Evolutionary conservation across 2,113 vertebrate species (phyloP), one percentile per base, ranked within the genome.

Genomic region (Rhodinocichla rosea): DNA sequence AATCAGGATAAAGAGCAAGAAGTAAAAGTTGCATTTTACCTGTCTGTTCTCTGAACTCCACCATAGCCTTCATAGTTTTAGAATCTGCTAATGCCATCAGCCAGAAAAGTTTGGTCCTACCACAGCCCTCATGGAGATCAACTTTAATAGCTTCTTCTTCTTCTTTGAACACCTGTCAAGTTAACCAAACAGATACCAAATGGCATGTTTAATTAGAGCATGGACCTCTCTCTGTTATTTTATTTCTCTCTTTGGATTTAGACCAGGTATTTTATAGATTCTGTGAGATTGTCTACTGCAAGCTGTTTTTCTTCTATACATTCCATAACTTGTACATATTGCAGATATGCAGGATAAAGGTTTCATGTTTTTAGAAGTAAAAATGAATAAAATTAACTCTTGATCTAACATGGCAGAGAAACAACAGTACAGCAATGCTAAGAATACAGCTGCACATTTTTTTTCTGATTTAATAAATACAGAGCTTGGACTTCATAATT

Each of bases 31-130:
- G 64, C 68, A 39, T 86, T 92, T 98, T 98, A 99, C 99, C 99
- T 97, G 99, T 99, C 94, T 99, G 99, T 96, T 99, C 99, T 97
- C 99, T 98, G 42, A 99, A 99, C 97, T 99, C 99, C 92, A 99
- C 99, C 99, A 99, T 99, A 44, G 99, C 99, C 96, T 99, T 99
- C 99, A 99, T 99, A 42, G 99, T 99, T 97, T 99, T 99, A 18
- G 99, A 99, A 96, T 99, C 99, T 13, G 99, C 99, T 87, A 99
- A 95, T 32, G 99, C 99, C 99, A 99, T 99, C 94, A 99, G 98
- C 99, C 99, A 99, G 97, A 99, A 99, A 68, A 99, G 98, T 95
- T 99, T 99, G 67, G 99, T 99, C 96, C 99, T 98, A 69, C 99
- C 99, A 96, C 99, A 99, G 10, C 99, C 99, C 97, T 99, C 99